Evolutionary conservation across 2,113 vertebrate genomes (phyloP), one percentile per base, ranked within the genome.

Genomic region (Canis aureus): DNA sequence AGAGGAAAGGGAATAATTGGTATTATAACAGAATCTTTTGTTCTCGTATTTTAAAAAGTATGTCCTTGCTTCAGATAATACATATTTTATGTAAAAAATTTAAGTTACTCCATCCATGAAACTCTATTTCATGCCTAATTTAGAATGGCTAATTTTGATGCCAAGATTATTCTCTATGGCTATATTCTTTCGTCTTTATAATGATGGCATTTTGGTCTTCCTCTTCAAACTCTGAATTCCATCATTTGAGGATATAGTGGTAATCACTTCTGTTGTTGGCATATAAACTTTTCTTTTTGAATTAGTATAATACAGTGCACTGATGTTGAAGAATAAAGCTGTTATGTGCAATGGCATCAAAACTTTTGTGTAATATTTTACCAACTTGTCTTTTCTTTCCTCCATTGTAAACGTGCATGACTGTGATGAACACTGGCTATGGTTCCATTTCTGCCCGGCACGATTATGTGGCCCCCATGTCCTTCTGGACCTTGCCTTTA

Each of bases 81-180:
- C 43, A 51, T 29, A 4, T 76, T 27, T 90, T 87, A 51, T 93
- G 74, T 79, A 96, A 95, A 49, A 67, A 25, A 94, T 86, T 93
- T 78, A 38, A 71, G 74, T 98, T 97, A 66, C 86, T 95, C 51
- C 11, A 11, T 86, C 84, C 97, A 22, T 94, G 97, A 97, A 98
- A 78, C 15, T 91, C 78, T 79, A 49, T 97, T 97, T 98, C 80
- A 71, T 97, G 94, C 95, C 74, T 96, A 59, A 92, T 97, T 98
- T 96, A 73, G 92, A 98, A 88, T 20, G 10, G 66, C 71, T 78
- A 6, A 17, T 92, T 96, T 97, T 74, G 85, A 93, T 38, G 83
- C 86, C 66, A 60, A 6, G 29, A 53, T 29, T 10, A 83, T n/a
- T 53, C 57, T 9, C 25, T 66, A 0, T 9, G 69, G 80, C 93